Evolutionary conservation across 2,797 vertebrate species (phyloP).

Genomic region (Orientallactaga sibirica): DNA sequence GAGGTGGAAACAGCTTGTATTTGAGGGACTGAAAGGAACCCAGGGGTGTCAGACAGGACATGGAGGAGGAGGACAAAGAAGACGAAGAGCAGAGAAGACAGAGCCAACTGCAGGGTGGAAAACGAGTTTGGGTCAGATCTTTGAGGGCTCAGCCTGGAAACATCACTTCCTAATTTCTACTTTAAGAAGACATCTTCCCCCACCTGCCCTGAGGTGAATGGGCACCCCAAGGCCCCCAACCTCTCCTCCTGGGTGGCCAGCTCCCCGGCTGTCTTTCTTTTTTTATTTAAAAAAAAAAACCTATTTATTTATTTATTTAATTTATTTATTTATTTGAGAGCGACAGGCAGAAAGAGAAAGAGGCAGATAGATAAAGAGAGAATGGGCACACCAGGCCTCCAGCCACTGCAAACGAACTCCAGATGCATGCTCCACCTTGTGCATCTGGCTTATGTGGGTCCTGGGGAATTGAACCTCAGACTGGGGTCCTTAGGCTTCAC

Average conservation of each 20-base stretch:
- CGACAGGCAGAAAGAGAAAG: too few species aligned
- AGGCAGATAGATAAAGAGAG: too few species aligned
- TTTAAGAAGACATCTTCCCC: neutral
- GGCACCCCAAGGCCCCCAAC: neutral
- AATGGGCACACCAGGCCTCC: too few species aligned
- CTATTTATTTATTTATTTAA: too few species aligned
- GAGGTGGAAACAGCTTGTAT: neutral
- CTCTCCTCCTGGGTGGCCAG: neutral
- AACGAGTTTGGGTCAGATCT: neutral
- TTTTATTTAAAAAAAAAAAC: too few species aligned
- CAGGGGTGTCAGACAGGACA: neutral
- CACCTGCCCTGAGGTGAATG: accelerated
- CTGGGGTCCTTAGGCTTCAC: too few species aligned
- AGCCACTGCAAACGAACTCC: too few species aligned
- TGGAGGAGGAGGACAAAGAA: neutral
- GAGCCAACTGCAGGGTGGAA: neutral
- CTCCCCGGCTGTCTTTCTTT: neutral
- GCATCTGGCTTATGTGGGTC: too few species aligned
- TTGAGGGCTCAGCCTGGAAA: neutral
- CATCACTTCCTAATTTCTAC: neutral
- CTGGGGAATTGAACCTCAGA: too few species aligned
- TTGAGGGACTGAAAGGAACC: neutral
- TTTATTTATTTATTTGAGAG: too few species aligned
- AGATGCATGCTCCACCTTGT: too few species aligned
- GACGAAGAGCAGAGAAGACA: neutral